Conservation (phyloP, 2,113 vertebrate species). For the Pomatorhinus ruficollis region DNA sequence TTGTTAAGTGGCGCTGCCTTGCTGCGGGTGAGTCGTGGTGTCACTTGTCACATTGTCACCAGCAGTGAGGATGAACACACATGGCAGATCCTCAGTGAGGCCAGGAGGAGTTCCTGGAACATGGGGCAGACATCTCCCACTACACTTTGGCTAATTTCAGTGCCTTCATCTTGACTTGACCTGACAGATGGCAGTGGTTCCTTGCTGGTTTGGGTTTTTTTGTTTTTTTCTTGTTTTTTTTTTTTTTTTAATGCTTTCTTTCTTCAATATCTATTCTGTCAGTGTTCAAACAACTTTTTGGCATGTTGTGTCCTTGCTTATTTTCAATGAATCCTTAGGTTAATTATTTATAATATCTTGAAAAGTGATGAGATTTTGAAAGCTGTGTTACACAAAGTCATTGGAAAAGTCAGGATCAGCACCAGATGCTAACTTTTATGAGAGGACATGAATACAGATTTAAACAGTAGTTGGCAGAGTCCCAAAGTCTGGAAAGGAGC, state of each 20-base stretch:
- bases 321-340: conserved; percentile 8
- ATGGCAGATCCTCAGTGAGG: neutral
- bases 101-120: neutral
- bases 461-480: neutral
- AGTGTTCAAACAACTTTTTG: neutral
- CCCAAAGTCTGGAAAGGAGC: neutral
- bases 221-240: neutral
- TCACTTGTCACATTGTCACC: neutral
- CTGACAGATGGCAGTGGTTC: neutral
- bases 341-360: conserved; percentile 48
- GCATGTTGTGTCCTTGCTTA: neutral
- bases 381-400: conserved; percentile 23
- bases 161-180: neutral
- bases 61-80: neutral
- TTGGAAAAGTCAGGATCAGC: conserved; percentile 28
- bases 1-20: neutral
- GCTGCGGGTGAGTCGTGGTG: neutral
- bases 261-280: neutral
- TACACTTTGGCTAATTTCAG: neutral
- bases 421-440: conserved; percentile 8
- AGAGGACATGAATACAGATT: conserved; percentile 16
- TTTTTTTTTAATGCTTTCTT: neutral
- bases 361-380: conserved; percentile 32
- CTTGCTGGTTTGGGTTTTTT: neutral
- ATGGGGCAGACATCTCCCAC: neutral